Conservation (phyloP, 2,888 invertebrate species). For the Mactromeris polynyma region DNA sequence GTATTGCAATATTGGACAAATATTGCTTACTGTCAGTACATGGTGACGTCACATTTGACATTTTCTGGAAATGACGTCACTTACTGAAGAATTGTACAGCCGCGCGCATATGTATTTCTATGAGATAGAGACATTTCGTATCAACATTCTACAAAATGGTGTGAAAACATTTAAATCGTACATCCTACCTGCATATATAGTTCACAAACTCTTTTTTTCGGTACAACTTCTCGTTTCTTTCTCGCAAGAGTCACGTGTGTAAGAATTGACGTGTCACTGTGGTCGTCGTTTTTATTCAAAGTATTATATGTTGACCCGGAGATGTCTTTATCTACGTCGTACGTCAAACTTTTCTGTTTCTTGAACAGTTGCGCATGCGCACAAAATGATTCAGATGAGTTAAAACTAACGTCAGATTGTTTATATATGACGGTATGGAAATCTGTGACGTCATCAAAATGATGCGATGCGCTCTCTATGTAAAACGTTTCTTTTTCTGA, state of each 20-base stretch:
- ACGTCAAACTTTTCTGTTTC: constrained; percentile 22
- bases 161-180: too few relatives aligned
- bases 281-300: not conserved
- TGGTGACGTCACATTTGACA: too few relatives aligned
- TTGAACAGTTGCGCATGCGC: constrained; percentile 62
- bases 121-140: too few relatives aligned
- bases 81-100: too few relatives aligned
- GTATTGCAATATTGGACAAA: too few relatives aligned
- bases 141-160: too few relatives aligned
- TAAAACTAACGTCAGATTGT: constrained; percentile 93
- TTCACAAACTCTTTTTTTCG: constrained; percentile 91
- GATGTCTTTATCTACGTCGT: not conserved
- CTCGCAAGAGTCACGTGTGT: constrained; percentile 15
- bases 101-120: too few relatives aligned
- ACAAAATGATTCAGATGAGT: constrained; percentile 71
- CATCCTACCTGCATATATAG: constrained; percentile 76
- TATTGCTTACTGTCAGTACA: too few relatives aligned
- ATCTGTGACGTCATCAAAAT: constrained; percentile 91
- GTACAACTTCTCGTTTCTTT: constrained; percentile 88
- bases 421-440: constrained; percentile 97
- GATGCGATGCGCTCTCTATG: constrained; percentile 96
- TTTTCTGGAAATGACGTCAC: too few relatives aligned
- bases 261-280: not conserved
- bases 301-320: not conserved
- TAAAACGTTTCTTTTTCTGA: constrained; percentile 91